Evolutionary conservation across 2,888 invertebrate genomes (phyloP).

Genomic region (Cantharis lateralis): DNA sequence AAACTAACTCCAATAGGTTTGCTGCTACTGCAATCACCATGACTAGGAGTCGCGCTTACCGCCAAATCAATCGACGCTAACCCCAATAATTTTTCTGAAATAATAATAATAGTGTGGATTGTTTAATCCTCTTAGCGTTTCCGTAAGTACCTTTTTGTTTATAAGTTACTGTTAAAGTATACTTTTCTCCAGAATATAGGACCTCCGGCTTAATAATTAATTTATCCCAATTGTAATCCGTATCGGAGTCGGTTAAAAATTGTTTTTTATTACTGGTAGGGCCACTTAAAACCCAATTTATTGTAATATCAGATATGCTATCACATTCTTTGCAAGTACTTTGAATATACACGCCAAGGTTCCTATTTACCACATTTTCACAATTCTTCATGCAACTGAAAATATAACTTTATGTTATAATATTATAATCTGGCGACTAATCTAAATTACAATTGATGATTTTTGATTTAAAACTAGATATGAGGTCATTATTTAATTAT

Average conservation of each 20-base stretch:
- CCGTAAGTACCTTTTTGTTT: neutral
- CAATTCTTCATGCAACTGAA: neutral
- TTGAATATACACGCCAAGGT: neutral
- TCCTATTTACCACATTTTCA: neutral
- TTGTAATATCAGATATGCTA: neutral
- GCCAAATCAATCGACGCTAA: neutral
- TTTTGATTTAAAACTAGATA: too few relatives aligned
- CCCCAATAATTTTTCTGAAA: neutral
- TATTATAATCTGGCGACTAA: too few relatives aligned
- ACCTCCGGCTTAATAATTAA: neutral
- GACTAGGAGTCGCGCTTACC: neutral
- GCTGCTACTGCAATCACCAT: neutral
- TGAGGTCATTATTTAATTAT: too few relatives aligned
- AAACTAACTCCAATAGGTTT: neutral
- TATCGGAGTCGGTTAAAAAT: neutral
- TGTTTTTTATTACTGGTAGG: neutral
- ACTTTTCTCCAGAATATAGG: neutral
- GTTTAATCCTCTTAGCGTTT: neutral
- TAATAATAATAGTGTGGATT: neutral
- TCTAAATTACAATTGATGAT: too few relatives aligned
- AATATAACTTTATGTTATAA: neutral
- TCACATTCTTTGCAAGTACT: neutral
- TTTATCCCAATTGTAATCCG: neutral
- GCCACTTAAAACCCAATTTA: neutral
- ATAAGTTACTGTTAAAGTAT: neutral